Evolutionary conservation across 2,113 vertebrate genomes (phyloP).

Genomic region (Melanocharis versteri): DNA sequence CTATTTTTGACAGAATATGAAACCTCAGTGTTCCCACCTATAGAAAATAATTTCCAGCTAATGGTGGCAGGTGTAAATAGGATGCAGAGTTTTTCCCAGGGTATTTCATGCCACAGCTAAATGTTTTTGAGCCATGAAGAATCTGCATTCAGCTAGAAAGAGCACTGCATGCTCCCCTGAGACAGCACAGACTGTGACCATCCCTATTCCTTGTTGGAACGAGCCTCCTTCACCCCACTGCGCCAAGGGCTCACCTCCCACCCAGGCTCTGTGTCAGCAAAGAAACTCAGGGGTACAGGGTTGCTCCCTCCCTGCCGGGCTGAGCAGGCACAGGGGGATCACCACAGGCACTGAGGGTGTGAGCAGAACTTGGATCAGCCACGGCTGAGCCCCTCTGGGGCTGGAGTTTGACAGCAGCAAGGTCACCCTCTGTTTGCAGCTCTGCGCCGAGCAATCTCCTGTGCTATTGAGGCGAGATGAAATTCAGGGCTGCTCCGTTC

Average conservation of each 20-base stretch:
- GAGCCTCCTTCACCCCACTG: not conserved
- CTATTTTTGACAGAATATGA: not conserved
- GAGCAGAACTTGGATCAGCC: not conserved
- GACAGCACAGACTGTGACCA: not conserved
- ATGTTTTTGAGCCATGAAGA: not conserved
- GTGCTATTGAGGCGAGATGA: accelerated
- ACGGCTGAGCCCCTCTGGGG: not conserved
- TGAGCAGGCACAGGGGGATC: not conserved
- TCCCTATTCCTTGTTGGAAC: not conserved
- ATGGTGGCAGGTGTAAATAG: not conserved
- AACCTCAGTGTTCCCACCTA: not conserved
- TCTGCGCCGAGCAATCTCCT: not conserved
- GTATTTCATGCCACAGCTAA: not conserved
- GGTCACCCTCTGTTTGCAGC: not conserved
- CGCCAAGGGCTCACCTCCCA: not conserved
- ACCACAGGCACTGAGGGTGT: accelerated
- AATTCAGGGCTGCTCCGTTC: not conserved
- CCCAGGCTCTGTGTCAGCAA: not conserved
- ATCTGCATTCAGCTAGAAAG: not conserved
- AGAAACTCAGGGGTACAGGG: not conserved
- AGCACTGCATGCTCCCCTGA: not conserved
- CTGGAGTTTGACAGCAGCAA: not conserved
- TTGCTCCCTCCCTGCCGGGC: not conserved
- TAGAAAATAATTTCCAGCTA: not conserved
- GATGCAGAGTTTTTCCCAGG: not conserved